phyloP scores from a whole-genome alignment of 2,113 vertebrate genomes.

The Enhydra lutris region DNA sequence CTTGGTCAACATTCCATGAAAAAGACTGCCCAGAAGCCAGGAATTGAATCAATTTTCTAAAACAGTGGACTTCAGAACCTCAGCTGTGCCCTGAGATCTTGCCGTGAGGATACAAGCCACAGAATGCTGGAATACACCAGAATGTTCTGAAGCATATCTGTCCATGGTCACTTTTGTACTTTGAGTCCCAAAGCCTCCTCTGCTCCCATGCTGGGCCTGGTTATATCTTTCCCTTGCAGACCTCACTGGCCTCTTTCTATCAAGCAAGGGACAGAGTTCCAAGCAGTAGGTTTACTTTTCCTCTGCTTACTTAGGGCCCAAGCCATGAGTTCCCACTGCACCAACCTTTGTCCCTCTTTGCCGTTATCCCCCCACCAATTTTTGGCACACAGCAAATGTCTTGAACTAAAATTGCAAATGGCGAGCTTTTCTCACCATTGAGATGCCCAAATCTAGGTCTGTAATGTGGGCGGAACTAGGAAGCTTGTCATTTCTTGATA shows the following conservation, averaged over 20 bases:
- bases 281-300: background rate
- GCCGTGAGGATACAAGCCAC: background rate
- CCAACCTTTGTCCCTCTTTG: background rate
- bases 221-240: background rate
- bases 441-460: background rate
- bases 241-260: background rate
- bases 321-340: background rate
- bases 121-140: background rate
- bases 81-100: background rate
- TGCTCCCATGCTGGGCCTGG: background rate
- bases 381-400: background rate
- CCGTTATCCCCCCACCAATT: background rate
- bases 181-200: background rate
- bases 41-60: background rate
- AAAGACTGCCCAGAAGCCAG: background rate
- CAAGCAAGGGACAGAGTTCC: background rate
- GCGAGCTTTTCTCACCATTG: background rate
- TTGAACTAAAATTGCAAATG: constrained; percentile 29
- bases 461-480: background rate
- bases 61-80: background rate
- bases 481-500: constrained; percentile 31
- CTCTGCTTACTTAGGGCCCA: background rate
- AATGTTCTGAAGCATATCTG: background rate
- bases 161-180: background rate
- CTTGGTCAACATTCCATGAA: background rate